Conservation (phyloP, 2,888 invertebrate genomes). For the Chrysolina americana region DNA sequence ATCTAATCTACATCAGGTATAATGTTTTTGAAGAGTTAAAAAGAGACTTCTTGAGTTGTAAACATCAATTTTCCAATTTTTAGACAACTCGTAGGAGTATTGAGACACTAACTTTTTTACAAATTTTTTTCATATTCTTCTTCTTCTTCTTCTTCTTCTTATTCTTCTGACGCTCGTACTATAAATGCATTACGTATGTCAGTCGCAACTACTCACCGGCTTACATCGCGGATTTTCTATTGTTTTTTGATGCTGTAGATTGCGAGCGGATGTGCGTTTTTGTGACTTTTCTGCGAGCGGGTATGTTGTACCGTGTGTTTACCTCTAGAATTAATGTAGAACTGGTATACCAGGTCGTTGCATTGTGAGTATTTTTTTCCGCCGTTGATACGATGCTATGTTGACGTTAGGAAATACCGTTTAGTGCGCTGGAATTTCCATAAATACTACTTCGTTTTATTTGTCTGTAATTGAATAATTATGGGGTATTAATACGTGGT, state of each 20-base stretch:
- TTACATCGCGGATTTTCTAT: constrained; percentile 63
- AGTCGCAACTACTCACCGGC: constrained; percentile 56
- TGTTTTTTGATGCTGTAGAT: constrained; percentile 64
- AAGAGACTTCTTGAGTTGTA: not conserved
- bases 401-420: constrained; percentile 40
- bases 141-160: not conserved
- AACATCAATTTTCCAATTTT: not conserved
- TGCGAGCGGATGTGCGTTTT: constrained; percentile 63
- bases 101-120: not conserved
- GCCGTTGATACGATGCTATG: constrained; percentile 31
- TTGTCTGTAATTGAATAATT: constrained; percentile 7
- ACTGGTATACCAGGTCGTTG: constrained; percentile 51
- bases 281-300: constrained; percentile 51
- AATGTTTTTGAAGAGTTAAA: too few relatives aligned
- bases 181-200: constrained; percentile 60
- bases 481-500: not conserved
- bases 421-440: constrained; percentile 30
- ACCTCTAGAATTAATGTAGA: constrained; percentile 58
- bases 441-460: constrained; percentile 21
- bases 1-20: too few relatives aligned
- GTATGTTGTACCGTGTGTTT: constrained; percentile 57
- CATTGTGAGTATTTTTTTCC: constrained; percentile 37
- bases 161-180: not conserved
- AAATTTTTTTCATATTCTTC: not conserved
- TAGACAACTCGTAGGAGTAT: not conserved